phyloP scores from a whole-genome alignment of 2,888 invertebrate species.

The Heteromurus nitidus region DNA sequence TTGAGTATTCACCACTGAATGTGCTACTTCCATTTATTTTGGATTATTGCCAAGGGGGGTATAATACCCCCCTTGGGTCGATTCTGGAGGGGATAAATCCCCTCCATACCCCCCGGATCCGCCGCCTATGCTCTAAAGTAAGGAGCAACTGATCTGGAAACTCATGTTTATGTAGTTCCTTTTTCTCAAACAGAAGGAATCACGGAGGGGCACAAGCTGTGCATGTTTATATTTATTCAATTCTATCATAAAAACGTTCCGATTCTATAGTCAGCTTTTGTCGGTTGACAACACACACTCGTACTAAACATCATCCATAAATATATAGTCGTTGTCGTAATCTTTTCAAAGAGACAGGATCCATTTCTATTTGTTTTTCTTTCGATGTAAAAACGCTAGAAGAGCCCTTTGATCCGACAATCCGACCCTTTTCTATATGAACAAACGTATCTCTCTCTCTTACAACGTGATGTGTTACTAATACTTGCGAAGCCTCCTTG shows the following conservation, averaged over 20 bases:
- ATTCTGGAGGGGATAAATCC: no score
- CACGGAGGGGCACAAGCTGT: constrained; percentile 43
- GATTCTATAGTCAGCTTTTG: constrained; percentile 43
- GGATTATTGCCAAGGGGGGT: no score
- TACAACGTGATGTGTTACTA: no score
- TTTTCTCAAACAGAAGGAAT: background rate
- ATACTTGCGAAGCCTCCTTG: constrained; percentile 6
- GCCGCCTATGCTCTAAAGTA: no score
- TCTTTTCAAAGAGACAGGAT: constrained; percentile 30
- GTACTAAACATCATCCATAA: constrained; percentile 15
- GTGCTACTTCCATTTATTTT: no score
- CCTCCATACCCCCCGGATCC: no score
- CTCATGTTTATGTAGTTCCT: constrained; percentile 6
- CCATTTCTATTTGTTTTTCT: constrained; percentile 51
- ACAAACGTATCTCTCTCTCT: background rate
- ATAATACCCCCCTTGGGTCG: no score
- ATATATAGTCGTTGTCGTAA: constrained; percentile 35
- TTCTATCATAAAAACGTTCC: constrained; percentile 40
- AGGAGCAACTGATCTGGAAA: constrained; percentile 38
- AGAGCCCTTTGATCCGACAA: constrained; percentile 53
- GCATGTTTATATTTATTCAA: constrained; percentile 42
- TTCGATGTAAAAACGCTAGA: constrained; percentile 7
- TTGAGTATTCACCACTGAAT: no score
- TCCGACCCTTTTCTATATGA: constrained; percentile 16
- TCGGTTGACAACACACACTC: constrained; percentile 31